Evolutionary conservation across 2,797 vertebrate species (phyloP).

Genomic region (Gobionotothen gibberifrons): DNA sequence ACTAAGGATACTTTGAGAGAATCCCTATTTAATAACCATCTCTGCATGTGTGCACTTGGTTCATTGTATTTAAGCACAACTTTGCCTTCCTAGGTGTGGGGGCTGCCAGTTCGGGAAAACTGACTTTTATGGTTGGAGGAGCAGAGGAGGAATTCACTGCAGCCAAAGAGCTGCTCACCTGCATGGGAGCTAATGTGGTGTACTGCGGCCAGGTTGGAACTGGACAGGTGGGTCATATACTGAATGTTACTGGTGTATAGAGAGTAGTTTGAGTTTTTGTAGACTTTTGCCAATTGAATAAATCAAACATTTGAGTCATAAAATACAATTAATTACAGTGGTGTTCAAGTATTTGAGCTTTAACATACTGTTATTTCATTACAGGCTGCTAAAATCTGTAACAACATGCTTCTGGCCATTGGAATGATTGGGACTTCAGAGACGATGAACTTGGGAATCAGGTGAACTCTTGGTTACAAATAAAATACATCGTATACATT

Average conservation of each 20-base stretch:
- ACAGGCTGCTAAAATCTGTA: constrained; percentile 98
- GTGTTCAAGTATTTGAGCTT: neutral
- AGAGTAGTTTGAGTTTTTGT: neutral
- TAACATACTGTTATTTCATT: constrained; percentile 60
- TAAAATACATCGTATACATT: neutral
- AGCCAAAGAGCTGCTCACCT: constrained; percentile 92
- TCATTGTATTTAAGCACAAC: constrained; percentile 23
- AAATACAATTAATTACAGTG: neutral
- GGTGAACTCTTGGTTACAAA: constrained; percentile 76
- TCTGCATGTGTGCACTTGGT: constrained; percentile 17
- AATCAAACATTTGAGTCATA: neutral
- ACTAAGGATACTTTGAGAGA: neutral
- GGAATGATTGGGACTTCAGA: constrained; percentile 99
- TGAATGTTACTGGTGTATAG: neutral
- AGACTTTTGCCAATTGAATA: neutral
- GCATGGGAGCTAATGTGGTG: constrained; percentile 96
- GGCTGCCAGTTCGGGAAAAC: constrained; percentile 94
- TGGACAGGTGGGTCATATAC: constrained; percentile 88
- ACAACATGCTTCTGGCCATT: constrained; percentile 98
- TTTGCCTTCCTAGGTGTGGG: constrained; percentile 89
- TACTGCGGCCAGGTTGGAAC: constrained; percentile 97
- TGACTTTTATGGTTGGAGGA: constrained; percentile 99
- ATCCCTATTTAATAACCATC: neutral
- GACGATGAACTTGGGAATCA: constrained; percentile 98
- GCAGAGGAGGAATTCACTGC: constrained; percentile 95